Percentiles rank a stretch among this genome's conserved stretches.
Conservation (phyloP, 1,140 invertebrate species). For the Aradophagus sp. region DNA sequence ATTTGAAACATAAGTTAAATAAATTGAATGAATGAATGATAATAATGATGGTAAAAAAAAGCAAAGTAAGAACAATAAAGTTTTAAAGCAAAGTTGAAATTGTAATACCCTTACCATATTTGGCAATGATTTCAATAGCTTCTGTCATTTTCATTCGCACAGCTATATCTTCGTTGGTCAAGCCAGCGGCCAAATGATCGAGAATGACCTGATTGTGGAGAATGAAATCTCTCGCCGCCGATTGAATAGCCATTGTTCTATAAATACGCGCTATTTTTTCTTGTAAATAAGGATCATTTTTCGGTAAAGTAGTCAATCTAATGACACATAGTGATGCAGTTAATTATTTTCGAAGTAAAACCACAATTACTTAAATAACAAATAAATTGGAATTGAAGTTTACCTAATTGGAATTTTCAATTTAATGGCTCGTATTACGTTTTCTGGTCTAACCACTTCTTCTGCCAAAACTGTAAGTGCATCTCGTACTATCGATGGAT, state of each 20-base stretch:
- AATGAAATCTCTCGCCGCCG: constrained; percentile 52
- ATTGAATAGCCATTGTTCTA: constrained; percentile 50
- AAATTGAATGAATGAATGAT: no score
- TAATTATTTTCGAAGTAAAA: no score
- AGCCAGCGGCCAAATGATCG: constrained; percentile 39
- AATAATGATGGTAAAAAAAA: no score
- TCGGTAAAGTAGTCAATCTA: constrained; percentile 53
- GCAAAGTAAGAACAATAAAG: no score
- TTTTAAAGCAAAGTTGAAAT: no score
- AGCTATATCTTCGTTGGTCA: constrained; percentile 41
- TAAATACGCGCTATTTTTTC: constrained; percentile 54
- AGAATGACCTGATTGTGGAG: constrained; percentile 40
- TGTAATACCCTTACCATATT: constrained; percentile 34
- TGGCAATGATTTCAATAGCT: constrained; percentile 50
- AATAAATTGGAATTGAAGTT: neutral
- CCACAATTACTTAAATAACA: neutral
- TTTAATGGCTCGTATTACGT: constrained; percentile 38
- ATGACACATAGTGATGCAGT: neutral
- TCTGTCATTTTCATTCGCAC: constrained; percentile 52
- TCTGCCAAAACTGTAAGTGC: constrained; percentile 50
- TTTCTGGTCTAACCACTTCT: constrained; percentile 49
- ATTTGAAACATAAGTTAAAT: no score
- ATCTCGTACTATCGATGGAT: constrained; percentile 29
- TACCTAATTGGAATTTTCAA: constrained; percentile 51
- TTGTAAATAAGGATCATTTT: constrained; percentile 55